phyloP scores from a whole-genome alignment of 1,140 invertebrate species.

The Drosophila ohnishii region DNA sequence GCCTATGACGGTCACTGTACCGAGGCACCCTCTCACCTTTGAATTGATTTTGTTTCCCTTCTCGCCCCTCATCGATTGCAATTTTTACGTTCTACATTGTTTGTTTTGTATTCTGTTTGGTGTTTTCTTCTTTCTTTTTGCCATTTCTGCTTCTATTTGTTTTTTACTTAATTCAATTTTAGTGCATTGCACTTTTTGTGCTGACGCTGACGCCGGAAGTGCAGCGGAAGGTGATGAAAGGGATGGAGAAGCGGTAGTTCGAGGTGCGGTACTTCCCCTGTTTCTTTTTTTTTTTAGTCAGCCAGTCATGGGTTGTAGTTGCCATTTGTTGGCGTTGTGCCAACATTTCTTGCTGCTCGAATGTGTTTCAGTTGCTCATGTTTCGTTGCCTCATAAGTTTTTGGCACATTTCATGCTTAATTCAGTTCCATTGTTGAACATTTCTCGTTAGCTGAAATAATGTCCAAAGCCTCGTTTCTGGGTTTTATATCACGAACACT shows the following conservation, averaged over 20 bases:
- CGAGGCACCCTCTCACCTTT: conserved; percentile 37
- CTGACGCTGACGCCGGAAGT: conserved; percentile 68
- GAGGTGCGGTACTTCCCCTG: conserved; percentile 28
- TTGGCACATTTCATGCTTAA: conserved; percentile 63
- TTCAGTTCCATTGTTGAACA: conserved; percentile 51
- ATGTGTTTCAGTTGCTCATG: conserved; percentile 9
- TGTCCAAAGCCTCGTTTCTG: conserved; percentile 28
- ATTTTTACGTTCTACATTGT: conserved; percentile 62
- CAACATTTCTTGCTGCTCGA: conserved; percentile 39
- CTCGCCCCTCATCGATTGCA: conserved; percentile 38
- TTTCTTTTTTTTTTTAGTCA: conserved; percentile 3
- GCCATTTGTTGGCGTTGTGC: conserved; percentile 50
- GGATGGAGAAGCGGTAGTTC: not conserved
- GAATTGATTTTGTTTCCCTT: conserved; percentile 59
- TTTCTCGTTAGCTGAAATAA: conserved; percentile 26
- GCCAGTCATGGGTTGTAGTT: conserved; percentile 34
- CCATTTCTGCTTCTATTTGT: conserved; percentile 37
- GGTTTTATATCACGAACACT: conserved; percentile 13
- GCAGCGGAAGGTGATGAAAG: conserved; percentile 61
- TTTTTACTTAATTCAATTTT: conserved; percentile 81
- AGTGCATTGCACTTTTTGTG: conserved; percentile 79
- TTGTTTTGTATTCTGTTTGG: conserved; percentile 38
- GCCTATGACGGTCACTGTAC: conserved; percentile 63
- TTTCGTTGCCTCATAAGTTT: conserved; percentile 36
- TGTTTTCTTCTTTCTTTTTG: conserved; percentile 45